phyloP scores from a whole-genome alignment of 2,888 invertebrate genomes.

The Onchidella celtica region DNA sequence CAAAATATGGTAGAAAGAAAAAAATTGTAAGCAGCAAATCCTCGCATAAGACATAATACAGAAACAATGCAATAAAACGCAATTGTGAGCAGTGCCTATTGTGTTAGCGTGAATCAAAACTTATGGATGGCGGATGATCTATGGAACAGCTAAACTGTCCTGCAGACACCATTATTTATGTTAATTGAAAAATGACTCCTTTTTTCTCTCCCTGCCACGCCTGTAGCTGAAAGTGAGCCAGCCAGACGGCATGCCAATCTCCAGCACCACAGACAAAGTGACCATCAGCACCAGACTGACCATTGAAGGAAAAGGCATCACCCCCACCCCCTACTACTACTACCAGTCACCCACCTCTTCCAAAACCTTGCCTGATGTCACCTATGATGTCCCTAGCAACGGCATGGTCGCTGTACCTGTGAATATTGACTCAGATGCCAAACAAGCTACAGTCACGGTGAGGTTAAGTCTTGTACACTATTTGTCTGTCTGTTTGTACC shows the following conservation, averaged over 20 bases:
- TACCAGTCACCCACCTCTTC: slow-evolving; percentile 35
- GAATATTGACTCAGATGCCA: slow-evolving; percentile 64
- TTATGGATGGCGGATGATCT: too few relatives aligned
- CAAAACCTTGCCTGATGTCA: slow-evolving; percentile 54
- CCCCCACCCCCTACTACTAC: slow-evolving; percentile 32
- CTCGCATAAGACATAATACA: too few relatives aligned
- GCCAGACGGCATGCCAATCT: slow-evolving; percentile 73
- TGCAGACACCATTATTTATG: background rate
- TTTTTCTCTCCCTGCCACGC: background rate
- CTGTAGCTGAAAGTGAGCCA: slow-evolving; percentile 71
- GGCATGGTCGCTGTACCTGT: slow-evolving; percentile 65
- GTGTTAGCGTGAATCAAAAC: too few relatives aligned
- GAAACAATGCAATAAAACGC: too few relatives aligned
- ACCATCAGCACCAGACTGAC: slow-evolving; percentile 59
- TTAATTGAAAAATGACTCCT: background rate
- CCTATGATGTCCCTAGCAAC: slow-evolving; percentile 60
- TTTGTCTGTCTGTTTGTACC: too few relatives aligned
- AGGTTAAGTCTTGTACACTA: too few relatives aligned
- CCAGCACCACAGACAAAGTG: slow-evolving; percentile 53
- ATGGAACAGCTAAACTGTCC: background rate
- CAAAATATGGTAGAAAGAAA: too few relatives aligned
- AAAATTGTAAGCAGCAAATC: too few relatives aligned
- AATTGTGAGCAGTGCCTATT: too few relatives aligned
- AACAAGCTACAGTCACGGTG: slow-evolving; percentile 60
- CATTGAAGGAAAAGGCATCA: slow-evolving; percentile 36